Percentiles rank a stretch among this genome's conserved stretches.
phyloP scores from a whole-genome alignment of 1,140 invertebrate genomes.

The Orchestia grillus region DNA sequence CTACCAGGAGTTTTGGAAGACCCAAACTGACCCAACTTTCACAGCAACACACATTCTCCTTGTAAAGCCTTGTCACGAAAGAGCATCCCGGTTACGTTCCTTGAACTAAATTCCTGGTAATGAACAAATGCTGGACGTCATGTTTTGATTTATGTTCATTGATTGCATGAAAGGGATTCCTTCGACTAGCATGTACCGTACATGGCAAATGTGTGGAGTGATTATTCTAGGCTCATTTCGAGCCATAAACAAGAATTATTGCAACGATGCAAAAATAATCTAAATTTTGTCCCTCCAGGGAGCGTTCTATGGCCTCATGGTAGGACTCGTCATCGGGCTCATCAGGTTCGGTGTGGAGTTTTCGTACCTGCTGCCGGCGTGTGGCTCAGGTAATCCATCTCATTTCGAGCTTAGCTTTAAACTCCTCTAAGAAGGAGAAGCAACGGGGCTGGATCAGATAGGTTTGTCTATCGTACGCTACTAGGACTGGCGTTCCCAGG shows the following conservation, averaged over 20 bases:
- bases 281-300: conserved; percentile 70
- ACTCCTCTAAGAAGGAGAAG: too few relatives aligned
- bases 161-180: too few relatives aligned
- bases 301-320: conserved; percentile 74
- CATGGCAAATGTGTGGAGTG: too few relatives aligned
- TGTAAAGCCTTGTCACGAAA: neutral
- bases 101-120: neutral
- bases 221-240: too few relatives aligned
- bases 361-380: conserved; percentile 70
- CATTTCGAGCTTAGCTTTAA: too few relatives aligned
- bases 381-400: conserved; percentile 70
- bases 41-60: neutral
- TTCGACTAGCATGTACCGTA: too few relatives aligned
- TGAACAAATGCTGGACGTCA: neutral
- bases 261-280: too few relatives aligned
- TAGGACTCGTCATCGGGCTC: conserved; percentile 73
- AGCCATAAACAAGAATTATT: too few relatives aligned
- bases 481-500: too few relatives aligned
- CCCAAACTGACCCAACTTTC: neutral
- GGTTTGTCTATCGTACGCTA: too few relatives aligned
- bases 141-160: neutral
- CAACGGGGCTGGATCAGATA: too few relatives aligned
- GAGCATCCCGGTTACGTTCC: neutral
- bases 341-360: conserved; percentile 72
- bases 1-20: too few relatives aligned